Conservation (phyloP, 1,140 invertebrate species). For the Saccostrea glomerata region DNA sequence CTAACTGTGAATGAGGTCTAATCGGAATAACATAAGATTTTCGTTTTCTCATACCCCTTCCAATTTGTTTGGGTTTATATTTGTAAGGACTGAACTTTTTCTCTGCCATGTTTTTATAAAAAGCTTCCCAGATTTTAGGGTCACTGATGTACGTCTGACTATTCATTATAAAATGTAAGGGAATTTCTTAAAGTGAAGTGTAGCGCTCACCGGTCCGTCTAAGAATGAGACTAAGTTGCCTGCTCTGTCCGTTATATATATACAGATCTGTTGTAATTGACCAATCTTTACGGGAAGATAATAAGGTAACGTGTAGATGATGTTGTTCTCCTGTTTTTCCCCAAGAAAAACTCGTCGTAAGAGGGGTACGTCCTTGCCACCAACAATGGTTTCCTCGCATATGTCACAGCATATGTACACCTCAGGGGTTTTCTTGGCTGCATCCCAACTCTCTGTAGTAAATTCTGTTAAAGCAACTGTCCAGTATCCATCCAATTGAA, state of each 20-base stretch:
- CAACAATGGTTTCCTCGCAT: constrained; percentile 34
- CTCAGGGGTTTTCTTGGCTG: constrained; percentile 5
- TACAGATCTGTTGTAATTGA: constrained; percentile 37
- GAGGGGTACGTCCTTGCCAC: constrained; percentile 27
- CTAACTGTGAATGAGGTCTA: constrained; percentile 29
- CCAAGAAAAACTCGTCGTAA: constrained; percentile 40
- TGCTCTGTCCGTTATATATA: constrained; percentile 46
- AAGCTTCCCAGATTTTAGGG: constrained; percentile 47
- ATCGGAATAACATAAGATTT: constrained; percentile 4
- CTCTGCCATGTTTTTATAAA: constrained; percentile 42
- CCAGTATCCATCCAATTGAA: constrained; percentile 40
- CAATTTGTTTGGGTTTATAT: constrained; percentile 29
- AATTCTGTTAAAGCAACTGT: constrained; percentile 33
- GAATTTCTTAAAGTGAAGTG: constrained; percentile 51
- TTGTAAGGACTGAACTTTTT: constrained; percentile 46
- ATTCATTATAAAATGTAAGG: constrained; percentile 40
- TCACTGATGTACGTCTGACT: constrained; percentile 46
- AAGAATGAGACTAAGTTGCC: constrained; percentile 38
- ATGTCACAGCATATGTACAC: constrained; percentile 30
- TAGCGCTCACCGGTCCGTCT: constrained; percentile 43
- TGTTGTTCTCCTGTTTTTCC: constrained; percentile 29
- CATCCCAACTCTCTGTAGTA: constrained; percentile 26
- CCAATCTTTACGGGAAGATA: constrained; percentile 39
- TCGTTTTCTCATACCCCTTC: constrained; percentile 4
- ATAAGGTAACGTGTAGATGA: constrained; percentile 42